A percentile compares a stretch with the other conserved stretches of the same genome.
These are phyloP conservation scores for Cherax destructor DNA, from an alignment of 1,140 invertebrate genomes.

Conservation along the genomic window DNA sequence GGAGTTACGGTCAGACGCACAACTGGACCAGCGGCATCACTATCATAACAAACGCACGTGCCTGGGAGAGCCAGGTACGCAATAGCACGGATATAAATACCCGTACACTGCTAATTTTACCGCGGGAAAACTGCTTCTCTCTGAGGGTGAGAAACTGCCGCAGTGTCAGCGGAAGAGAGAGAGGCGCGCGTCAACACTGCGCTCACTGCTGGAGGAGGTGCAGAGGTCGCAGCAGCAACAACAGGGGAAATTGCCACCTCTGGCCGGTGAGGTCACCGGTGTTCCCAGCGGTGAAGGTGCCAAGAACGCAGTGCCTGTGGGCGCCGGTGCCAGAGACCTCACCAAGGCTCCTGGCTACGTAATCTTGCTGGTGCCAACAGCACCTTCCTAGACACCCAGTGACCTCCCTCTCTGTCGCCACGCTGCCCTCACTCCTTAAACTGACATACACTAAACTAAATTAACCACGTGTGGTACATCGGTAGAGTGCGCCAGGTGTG, in stretches of 20 bases:
- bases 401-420: slow-evolving; percentile 4
- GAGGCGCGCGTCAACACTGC: background rate
- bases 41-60: slow-evolving; percentile 2
- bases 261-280: background rate
- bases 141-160: background rate
- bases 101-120: background rate
- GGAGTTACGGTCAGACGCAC: no score
- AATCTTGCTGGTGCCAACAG: background rate
- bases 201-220: background rate
- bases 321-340: background rate
- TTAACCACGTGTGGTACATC: no score
- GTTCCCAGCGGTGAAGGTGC: background rate
- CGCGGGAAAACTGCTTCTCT: background rate
- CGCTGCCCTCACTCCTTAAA: background rate
- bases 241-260: background rate
- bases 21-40: background rate
- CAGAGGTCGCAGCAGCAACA: background rate
- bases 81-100: background rate
- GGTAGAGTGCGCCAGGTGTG: no score
- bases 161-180: background rate
- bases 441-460: no score
- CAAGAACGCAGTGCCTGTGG: slow-evolving; percentile 1
- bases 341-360: background rate
- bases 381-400: background rate
- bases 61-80: background rate